Conservation (phyloP, 1,140 invertebrate species). For the Luehdorfia chinensis region DNA sequence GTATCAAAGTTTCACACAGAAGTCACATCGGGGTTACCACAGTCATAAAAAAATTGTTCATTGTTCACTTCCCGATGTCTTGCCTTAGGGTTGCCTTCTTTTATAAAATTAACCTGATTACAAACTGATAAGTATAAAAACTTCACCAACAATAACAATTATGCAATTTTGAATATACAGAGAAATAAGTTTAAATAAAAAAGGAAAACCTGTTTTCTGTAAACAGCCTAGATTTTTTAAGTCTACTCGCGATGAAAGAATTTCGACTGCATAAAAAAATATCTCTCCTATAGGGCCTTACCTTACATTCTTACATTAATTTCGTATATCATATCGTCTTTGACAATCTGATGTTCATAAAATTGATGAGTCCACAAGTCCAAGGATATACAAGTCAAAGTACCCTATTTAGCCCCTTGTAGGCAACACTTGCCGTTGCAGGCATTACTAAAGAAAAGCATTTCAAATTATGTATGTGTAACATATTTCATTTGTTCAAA, state of each 20-base stretch:
- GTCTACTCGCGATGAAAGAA: slow-evolving; percentile 61
- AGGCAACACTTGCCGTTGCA: slow-evolving; percentile 49
- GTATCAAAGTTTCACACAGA: slow-evolving; percentile 23
- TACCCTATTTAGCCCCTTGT: slow-evolving; percentile 38
- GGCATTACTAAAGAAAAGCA: slow-evolving; percentile 30
- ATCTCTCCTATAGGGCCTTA: slow-evolving; percentile 74
- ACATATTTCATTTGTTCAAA: slow-evolving; percentile 57
- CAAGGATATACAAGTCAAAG: slow-evolving; percentile 45
- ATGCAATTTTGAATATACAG: slow-evolving; percentile 54
- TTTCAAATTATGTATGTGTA: slow-evolving; percentile 37
- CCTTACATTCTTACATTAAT: slow-evolving; percentile 74
- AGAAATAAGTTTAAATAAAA: not conserved
- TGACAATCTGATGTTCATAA: slow-evolving; percentile 67
- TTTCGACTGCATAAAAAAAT: slow-evolving; percentile 76
- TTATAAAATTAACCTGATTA: slow-evolving; percentile 67
- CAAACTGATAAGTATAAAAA: slow-evolving; percentile 72
- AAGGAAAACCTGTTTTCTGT: slow-evolving; percentile 24
- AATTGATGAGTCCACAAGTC: slow-evolving; percentile 40
- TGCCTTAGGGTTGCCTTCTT: slow-evolving; percentile 45
- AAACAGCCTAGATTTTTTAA: slow-evolving; percentile 46
- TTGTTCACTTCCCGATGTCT: slow-evolving; percentile 53
- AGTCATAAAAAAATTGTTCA: slow-evolving; percentile 49
- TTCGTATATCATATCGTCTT: slow-evolving; percentile 70
- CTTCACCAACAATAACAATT: slow-evolving; percentile 70
- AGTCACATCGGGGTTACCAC: slow-evolving; percentile 25